phyloP scores from a whole-genome alignment of 2,113 vertebrate species.

The Microtus richardsoni region DNA sequence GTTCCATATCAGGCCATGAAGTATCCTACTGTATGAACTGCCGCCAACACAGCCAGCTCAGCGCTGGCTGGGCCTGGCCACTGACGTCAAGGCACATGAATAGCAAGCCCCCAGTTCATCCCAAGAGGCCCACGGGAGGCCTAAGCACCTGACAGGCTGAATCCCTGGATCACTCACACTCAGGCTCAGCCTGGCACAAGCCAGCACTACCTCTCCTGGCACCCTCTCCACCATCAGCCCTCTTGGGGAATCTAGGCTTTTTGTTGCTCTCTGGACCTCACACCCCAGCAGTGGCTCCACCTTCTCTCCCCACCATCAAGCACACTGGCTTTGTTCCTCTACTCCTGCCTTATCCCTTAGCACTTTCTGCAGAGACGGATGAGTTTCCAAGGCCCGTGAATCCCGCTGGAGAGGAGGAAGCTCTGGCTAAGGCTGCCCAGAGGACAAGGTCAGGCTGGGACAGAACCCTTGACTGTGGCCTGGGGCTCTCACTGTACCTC shows the following conservation, averaged over 20 bases:
- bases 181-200: background rate
- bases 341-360: background rate
- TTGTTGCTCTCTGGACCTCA: background rate
- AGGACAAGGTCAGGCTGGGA: background rate
- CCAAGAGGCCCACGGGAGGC: background rate
- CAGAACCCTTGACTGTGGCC: background rate
- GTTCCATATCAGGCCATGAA: slow-evolving; percentile 48
- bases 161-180: background rate
- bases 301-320: background rate
- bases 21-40: slow-evolving; percentile 22
- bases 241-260: background rate
- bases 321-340: background rate
- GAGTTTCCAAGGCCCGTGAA: background rate
- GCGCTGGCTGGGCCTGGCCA: background rate
- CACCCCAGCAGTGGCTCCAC: background rate
- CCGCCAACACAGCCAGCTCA: slow-evolving; percentile 36
- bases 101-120: slow-evolving; percentile 13
- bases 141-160: background rate
- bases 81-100: slow-evolving; percentile 45
- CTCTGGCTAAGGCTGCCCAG: background rate
- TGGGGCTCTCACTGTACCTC: background rate
- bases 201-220: background rate
- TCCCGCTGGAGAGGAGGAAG: slow-evolving; percentile 19
- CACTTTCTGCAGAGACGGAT: background rate
- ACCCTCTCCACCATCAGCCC: background rate